phyloP scores from a whole-genome alignment of 2,888 invertebrate genomes.

The Xestia c-nigrum region DNA sequence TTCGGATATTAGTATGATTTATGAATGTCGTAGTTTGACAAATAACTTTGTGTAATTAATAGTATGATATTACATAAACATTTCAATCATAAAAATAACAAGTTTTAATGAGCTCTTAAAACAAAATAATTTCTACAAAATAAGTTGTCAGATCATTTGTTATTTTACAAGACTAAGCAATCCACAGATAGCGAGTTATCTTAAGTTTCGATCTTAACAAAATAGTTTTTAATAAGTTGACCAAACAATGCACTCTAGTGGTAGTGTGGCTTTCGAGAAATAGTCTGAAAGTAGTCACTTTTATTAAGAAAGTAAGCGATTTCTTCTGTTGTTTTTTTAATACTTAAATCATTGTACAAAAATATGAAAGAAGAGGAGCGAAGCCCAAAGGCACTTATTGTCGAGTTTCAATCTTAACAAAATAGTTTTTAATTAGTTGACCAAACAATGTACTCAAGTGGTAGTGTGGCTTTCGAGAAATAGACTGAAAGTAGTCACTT shows the following conservation, averaged over 20 bases:
- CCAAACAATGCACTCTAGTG: conserved; percentile 19
- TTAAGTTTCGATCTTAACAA: conserved; percentile 23
- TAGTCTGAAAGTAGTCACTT: conserved; percentile 3
- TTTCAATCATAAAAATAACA: conserved; percentile 7
- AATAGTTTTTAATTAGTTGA: conserved; percentile 39
- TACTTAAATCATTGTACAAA: background rate
- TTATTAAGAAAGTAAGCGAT: conserved; percentile 1
- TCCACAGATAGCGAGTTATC: conserved; percentile 32
- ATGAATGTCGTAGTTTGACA: background rate
- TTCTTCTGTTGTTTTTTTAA: conserved; percentile 7
- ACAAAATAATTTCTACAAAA: background rate
- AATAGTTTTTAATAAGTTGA: conserved; percentile 38
- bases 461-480: conserved; percentile 25
- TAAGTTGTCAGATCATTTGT: conserved; percentile 42
- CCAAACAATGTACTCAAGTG: conserved; percentile 21
- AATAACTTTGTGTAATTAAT: background rate
- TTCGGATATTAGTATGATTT: background rate
- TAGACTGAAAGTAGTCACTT: conserved; percentile 3
- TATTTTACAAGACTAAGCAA: conserved; percentile 24
- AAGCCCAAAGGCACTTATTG: too few relatives aligned
- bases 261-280: conserved; percentile 23
- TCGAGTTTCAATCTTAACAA: conserved; percentile 26
- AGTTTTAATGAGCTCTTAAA: conserved; percentile 25
- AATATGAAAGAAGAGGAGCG: too few relatives aligned
- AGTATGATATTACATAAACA: background rate